These are phyloP conservation scores for Anarsia innoxiella DNA, from an alignment of 2,888 invertebrate genomes.

Conservation along the genomic window DNA sequence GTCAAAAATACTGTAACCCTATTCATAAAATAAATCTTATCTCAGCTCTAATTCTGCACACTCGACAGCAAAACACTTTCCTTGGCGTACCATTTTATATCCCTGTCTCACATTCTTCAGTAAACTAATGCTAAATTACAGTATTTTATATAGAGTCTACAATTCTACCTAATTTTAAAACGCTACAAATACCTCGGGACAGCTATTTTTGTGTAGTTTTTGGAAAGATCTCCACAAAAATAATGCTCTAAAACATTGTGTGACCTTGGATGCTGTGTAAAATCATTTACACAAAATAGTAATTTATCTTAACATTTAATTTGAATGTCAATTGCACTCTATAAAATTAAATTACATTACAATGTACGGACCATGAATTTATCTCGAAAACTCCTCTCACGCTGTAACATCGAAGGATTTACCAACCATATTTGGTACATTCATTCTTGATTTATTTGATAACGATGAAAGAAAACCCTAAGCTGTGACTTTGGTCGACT, in stretches of 20 bases:
- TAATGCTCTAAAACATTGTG: conserved; percentile 29
- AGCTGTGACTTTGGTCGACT: conserved; percentile 6
- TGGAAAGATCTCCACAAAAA: conserved; percentile 59
- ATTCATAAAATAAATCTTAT: conserved; percentile 31
- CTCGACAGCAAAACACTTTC: conserved; percentile 11
- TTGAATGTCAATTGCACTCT: conserved; percentile 12
- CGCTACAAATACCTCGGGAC: conserved; percentile 32
- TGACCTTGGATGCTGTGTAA: too few relatives aligned
- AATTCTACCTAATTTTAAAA: conserved; percentile 30
- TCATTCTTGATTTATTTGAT: too few relatives aligned
- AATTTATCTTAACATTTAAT: conserved; percentile 25
- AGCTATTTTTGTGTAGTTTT: conserved; percentile 34
- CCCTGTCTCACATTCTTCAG: conserved; percentile 25
- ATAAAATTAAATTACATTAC: too few relatives aligned
- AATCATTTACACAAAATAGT: too few relatives aligned
- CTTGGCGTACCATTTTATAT: conserved; percentile 17
- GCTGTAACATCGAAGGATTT: too few relatives aligned
- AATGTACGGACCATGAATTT: too few relatives aligned
- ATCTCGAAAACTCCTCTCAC: too few relatives aligned
- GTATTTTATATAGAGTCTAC: conserved; percentile 25
- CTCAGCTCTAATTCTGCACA: conserved; percentile 19
- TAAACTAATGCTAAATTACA: conserved; percentile 24
- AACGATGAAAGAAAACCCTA: too few relatives aligned
- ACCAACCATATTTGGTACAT: too few relatives aligned
- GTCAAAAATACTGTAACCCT: conserved; percentile 57